phyloP scores from a whole-genome alignment of 1,140 invertebrate genomes.

The Eubasilissa regina region DNA sequence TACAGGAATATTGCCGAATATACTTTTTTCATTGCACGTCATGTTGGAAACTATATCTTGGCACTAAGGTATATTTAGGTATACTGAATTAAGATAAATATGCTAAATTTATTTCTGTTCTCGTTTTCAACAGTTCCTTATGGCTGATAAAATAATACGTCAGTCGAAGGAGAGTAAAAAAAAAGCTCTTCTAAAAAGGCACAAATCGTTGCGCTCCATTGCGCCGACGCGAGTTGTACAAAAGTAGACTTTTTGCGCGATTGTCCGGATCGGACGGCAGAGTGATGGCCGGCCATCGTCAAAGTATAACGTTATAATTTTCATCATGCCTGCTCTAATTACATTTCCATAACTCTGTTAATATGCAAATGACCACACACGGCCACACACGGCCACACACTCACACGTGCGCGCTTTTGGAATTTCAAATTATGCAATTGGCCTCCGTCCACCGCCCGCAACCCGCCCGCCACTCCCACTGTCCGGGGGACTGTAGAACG shows the following conservation, averaged over 20 bases:
- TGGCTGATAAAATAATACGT: too few relatives aligned
- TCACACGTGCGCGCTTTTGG: slow-evolving; percentile 33
- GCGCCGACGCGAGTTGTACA: neutral
- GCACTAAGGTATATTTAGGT: too few relatives aligned
- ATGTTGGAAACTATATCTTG: too few relatives aligned
- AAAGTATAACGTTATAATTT: slow-evolving; percentile 59
- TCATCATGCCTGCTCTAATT: slow-evolving; percentile 59
- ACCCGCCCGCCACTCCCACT: neutral
- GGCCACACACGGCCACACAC: slow-evolving; percentile 52
- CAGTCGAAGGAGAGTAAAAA: too few relatives aligned
- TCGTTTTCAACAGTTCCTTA: too few relatives aligned
- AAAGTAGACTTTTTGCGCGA: neutral
- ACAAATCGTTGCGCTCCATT: neutral
- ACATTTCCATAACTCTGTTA: slow-evolving; percentile 61
- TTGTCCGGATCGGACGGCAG: slow-evolving; percentile 1
- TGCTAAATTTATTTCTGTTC: too few relatives aligned
- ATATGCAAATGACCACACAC: slow-evolving; percentile 60
- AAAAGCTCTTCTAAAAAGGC: too few relatives aligned
- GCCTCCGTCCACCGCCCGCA: neutral
- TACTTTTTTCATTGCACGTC: too few relatives aligned
- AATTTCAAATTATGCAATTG: slow-evolving; percentile 58
- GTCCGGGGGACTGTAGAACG: neutral
- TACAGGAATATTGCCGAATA: too few relatives aligned
- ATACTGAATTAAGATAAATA: too few relatives aligned
- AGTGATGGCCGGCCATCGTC: slow-evolving; percentile 25